Conservation (phyloP, 2,888 invertebrate species). For the Alviniconcha strummeri region DNA sequence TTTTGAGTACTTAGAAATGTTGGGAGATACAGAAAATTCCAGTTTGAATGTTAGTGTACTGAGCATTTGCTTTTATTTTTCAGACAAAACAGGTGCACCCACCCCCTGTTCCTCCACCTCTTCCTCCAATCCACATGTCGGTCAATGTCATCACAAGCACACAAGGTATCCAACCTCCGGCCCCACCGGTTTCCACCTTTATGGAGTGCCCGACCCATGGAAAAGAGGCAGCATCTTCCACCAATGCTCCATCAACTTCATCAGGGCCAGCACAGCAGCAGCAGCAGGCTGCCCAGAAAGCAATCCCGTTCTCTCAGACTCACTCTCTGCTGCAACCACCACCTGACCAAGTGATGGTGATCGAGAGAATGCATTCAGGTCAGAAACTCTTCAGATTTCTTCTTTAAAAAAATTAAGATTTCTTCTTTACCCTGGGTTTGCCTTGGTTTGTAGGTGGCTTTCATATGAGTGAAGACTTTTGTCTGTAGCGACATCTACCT, state of each 20-base stretch:
- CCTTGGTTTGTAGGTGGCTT: no score
- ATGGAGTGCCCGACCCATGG: not conserved
- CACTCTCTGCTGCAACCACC: constrained; percentile 86
- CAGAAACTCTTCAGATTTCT: not conserved
- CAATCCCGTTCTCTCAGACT: constrained; percentile 69
- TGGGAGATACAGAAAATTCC: no score
- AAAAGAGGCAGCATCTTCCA: not conserved
- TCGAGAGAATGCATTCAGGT: constrained; percentile 91
- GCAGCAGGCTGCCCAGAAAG: constrained; percentile 38
- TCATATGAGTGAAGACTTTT: no score
- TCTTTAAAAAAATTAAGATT: no score
- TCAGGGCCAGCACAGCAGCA: constrained; percentile 25
- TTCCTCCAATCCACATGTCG: constrained; percentile 23
- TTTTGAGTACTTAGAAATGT: no score
- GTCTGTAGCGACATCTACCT: no score
- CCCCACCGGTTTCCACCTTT: not conserved
- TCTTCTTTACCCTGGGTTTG: no score
- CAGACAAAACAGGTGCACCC: not conserved
- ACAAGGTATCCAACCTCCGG: not conserved
- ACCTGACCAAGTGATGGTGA: constrained; percentile 84
- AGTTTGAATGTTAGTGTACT: no score
- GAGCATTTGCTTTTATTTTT: no score
- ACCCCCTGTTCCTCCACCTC: constrained; percentile 24
- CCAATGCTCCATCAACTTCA: not conserved
- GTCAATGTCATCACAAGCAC: not conserved